Evolutionary conservation across 2,797 vertebrate species (phyloP).

Genomic region (Garrulus glandarius): DNA sequence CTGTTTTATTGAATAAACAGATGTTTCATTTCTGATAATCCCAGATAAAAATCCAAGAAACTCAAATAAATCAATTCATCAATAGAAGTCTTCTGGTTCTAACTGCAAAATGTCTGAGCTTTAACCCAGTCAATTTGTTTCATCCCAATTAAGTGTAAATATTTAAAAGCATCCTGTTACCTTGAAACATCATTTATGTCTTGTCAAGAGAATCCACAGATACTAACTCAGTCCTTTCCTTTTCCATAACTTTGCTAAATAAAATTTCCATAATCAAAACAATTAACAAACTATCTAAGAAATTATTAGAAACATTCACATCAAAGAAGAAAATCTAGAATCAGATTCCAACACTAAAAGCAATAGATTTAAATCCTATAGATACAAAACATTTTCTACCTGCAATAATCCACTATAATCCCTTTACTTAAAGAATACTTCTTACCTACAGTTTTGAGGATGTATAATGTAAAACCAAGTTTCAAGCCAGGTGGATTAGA

Average conservation of each 20-base stretch:
- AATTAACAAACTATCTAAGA: background rate
- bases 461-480: background rate
- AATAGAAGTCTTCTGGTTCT: background rate
- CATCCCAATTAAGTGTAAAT: background rate
- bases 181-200: background rate
- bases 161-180: background rate
- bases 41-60: background rate
- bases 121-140: background rate
- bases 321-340: background rate
- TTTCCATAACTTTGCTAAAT: background rate
- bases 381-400: background rate
- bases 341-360: background rate
- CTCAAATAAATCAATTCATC: background rate
- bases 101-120: background rate
- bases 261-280: background rate
- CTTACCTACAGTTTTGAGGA: background rate
- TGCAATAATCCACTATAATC: background rate
- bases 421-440: background rate
- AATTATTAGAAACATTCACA: background rate
- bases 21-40: background rate
- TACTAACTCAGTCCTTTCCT: background rate
- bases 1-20: background rate
- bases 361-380: background rate
- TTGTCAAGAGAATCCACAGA: background rate
- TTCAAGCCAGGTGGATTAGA: background rate